Evolutionary conservation across 2,888 invertebrate genomes (phyloP).

Genomic region (Apocheima hispidaria): DNA sequence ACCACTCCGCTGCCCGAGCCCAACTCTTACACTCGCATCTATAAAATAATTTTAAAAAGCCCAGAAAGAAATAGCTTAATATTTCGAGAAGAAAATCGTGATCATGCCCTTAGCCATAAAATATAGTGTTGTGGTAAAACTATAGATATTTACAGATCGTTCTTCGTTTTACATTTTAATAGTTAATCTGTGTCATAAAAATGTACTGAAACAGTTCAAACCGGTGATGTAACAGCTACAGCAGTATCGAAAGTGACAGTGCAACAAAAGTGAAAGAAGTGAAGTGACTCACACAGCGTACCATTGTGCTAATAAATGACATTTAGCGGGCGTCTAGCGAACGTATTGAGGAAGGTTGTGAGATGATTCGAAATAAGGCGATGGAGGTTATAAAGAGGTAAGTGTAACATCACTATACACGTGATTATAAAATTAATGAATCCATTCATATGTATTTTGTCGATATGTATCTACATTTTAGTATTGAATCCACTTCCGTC

Average conservation of each 20-base stretch:
- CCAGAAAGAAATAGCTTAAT: not conserved
- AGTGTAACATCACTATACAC: not conserved
- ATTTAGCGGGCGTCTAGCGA: slow-evolving; percentile 29
- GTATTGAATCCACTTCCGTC: not conserved
- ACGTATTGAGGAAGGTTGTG: slow-evolving; percentile 22
- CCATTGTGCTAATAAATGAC: slow-evolving; percentile 28
- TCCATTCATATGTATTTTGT: not conserved
- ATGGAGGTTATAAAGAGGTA: slow-evolving; percentile 70
- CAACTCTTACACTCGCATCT: slow-evolving; percentile 8
- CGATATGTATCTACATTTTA: not conserved
- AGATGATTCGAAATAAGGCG: slow-evolving; percentile 61
- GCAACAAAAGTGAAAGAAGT: slow-evolving; percentile 27
- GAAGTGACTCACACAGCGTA: slow-evolving; percentile 12
- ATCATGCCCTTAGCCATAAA: not conserved
- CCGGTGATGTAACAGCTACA: slow-evolving; percentile 5
- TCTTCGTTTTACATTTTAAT: not conserved
- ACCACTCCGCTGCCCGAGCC: slow-evolving; percentile 7
- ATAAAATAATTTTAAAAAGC: not conserved
- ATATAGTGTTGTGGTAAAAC: slow-evolving; percentile 1
- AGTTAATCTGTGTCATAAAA: not conserved
- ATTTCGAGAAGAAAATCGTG: not conserved
- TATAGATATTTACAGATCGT: not conserved
- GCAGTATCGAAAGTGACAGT: slow-evolving; percentile 26
- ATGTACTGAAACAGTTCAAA: slow-evolving; percentile 4
- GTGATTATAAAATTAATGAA: not conserved